phyloP scores from a whole-genome alignment of 2,797 vertebrate genomes.

The Nyctibius grandis region DNA sequence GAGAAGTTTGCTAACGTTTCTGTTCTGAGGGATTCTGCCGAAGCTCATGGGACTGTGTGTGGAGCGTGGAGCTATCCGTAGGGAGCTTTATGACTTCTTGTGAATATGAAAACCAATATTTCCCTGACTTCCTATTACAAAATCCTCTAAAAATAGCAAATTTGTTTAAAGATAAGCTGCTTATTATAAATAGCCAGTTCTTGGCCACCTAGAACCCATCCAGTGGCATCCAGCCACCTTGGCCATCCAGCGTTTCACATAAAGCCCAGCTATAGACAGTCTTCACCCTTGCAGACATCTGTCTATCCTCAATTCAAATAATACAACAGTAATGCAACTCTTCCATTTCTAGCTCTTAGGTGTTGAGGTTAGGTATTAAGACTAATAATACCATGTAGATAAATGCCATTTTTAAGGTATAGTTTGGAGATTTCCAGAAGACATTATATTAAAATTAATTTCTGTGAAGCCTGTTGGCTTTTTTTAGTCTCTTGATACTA shows the following conservation, averaged over 20 bases:
- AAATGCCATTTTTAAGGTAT: background rate
- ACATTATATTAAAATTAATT: conserved; percentile 49
- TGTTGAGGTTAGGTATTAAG: background rate
- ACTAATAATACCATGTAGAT: background rate
- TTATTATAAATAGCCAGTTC: background rate
- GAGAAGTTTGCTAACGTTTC: background rate
- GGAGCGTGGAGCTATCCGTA: background rate
- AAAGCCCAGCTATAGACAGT: background rate
- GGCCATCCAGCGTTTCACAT: background rate
- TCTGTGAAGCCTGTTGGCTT: conserved; percentile 25
- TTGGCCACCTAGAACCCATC: background rate
- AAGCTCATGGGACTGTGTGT: background rate
- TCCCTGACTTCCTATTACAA: background rate
- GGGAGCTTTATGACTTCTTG: background rate
- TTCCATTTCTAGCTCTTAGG: background rate
- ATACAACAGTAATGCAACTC: background rate
- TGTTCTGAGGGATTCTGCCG: background rate
- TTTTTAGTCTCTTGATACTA: conserved; percentile 61
- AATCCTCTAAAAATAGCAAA: background rate
- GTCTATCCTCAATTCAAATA: background rate
- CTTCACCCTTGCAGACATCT: background rate
- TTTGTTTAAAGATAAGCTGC: background rate
- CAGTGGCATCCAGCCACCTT: background rate
- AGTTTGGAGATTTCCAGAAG: conserved; percentile 5
- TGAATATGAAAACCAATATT: background rate